Evolutionary conservation across 2,113 vertebrate genomes (phyloP), one percentile per base, ranked within the genome.

Genomic region (Leuciscus idus): DNA sequence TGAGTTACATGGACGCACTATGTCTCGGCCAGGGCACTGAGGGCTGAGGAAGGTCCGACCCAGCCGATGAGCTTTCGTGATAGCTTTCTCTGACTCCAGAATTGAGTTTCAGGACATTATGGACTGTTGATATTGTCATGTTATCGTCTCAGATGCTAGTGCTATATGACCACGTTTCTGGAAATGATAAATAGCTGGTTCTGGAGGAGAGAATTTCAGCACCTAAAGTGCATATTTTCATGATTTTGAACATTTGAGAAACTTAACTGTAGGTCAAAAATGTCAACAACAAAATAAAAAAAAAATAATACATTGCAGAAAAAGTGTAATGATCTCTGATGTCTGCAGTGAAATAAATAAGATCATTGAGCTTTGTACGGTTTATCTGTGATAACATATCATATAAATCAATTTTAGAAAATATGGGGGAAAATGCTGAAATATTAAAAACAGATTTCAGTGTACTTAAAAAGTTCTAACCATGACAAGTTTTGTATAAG

Each of bases 1-100:
- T 74, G 74, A 70, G 74, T 33, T 62, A 55, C 6, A 80, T 79
- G 64, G 57, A 84, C 55, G 62, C 17, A 36, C 81, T 80, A 73
- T 83, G 64, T 83, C 79, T 80, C 28, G 57, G 28, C 50, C 43
- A 19, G n/a, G 19, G 48, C 82, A 74, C 85, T 30, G 39, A 75
- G 59, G 85, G 52, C 33, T 62, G 11, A 46, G 50, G 17, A 73
- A 17, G 78, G 36, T 33, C 50, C 4, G 5, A 28, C 43, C n/a
- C 5, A 4, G 21, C 57, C 36, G 46, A 5, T 46, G 13, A 81
- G 57, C 36, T 48, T 28, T 81, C 79, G 48, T 48, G 57, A 64
- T 48, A 81, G 50, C 8, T 26, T 2, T 50, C 39, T 66, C n/a
- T 66, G 43, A 15, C 39, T 66, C 43, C 21, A 11, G 21, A 23